A percentile compares a stretch with the other conserved stretches of the same genome.
These are phyloP conservation scores for Strix occidentalis DNA, from an alignment of 2,797 vertebrate species.

Conservation along the genomic window DNA sequence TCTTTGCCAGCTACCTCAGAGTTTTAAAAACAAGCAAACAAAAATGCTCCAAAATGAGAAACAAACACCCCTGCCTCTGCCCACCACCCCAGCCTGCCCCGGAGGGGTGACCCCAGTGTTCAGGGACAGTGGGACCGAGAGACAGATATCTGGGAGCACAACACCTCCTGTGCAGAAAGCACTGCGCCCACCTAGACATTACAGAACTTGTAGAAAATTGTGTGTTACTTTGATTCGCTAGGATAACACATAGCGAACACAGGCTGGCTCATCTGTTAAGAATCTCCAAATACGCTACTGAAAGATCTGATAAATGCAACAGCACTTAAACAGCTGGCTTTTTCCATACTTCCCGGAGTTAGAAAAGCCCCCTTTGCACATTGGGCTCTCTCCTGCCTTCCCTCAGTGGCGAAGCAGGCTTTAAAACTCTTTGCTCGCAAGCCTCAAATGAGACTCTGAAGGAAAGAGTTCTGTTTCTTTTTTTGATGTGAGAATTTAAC, in stretches of 20 bases:
- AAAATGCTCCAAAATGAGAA: not conserved
- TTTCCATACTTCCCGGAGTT: not conserved
- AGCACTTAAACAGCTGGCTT: not conserved
- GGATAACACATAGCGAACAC: rapidly evolving
- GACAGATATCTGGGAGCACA: not conserved
- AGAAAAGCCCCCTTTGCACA: not conserved
- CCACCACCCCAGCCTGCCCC: too few relatives aligned
- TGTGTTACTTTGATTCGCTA: not conserved
- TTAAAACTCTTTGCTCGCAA: not conserved
- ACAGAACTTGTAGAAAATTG: not conserved
- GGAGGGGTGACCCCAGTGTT: not conserved
- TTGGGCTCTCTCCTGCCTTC: not conserved
- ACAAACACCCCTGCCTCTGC: not conserved
- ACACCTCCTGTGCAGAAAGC: not conserved
- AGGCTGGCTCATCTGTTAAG: not conserved
- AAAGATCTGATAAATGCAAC: not conserved
- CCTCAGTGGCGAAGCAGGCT: not conserved
- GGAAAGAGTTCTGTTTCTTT: not conserved
- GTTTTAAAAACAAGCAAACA: not conserved
- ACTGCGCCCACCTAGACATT: rapidly evolving
- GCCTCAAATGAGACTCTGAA: not conserved
- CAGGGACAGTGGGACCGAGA: not conserved
- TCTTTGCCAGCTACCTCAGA: not conserved
- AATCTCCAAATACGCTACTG: not conserved
- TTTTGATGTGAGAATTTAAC: not conserved